These are phyloP conservation scores for Morpho helenor DNA, from an alignment of 2,888 invertebrate genomes.

Conservation along the genomic window DNA sequence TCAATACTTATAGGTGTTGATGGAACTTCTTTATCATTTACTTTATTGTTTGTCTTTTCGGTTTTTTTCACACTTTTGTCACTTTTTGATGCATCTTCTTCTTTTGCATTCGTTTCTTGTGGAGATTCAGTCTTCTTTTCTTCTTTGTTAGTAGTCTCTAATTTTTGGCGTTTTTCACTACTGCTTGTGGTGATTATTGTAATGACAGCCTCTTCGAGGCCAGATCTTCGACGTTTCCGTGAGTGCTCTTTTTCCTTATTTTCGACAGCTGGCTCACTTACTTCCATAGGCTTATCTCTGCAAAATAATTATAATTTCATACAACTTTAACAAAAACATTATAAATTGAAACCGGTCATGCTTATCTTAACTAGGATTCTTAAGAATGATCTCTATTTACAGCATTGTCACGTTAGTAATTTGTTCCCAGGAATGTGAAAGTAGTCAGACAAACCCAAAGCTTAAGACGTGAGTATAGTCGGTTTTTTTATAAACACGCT, in stretches of 20 bases:
- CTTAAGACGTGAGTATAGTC: too few relatives aligned
- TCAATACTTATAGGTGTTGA: constrained; percentile 3
- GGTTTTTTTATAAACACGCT: too few relatives aligned
- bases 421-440: too few relatives aligned
- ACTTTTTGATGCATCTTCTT: constrained; percentile 10
- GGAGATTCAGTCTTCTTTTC: constrained; percentile 4
- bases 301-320: constrained; percentile 18
- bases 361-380: too few relatives aligned
- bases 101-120: constrained; percentile 18
- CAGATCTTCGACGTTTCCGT: constrained; percentile 61
- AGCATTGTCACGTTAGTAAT: too few relatives aligned
- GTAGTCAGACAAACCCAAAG: too few relatives aligned
- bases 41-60: constrained; percentile 7
- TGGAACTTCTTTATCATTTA: constrained; percentile 2
- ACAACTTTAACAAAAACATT: too few relatives aligned
- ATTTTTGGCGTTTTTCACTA: constrained; percentile 43
- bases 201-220: constrained; percentile 50
- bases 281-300: constrained; percentile 43
- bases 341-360: too few relatives aligned
- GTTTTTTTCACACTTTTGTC: constrained; percentile 4
- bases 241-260: constrained; percentile 32
- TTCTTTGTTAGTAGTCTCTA: constrained; percentile 26
- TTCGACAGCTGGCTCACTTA: constrained; percentile 25
- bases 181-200: constrained; percentile 43
- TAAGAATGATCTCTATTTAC: too few relatives aligned